Percentiles rank a stretch among this genome's conserved stretches.
phyloP scores from a whole-genome alignment of 2,888 invertebrate species.

The Hirtodrosophila histrioides region DNA sequence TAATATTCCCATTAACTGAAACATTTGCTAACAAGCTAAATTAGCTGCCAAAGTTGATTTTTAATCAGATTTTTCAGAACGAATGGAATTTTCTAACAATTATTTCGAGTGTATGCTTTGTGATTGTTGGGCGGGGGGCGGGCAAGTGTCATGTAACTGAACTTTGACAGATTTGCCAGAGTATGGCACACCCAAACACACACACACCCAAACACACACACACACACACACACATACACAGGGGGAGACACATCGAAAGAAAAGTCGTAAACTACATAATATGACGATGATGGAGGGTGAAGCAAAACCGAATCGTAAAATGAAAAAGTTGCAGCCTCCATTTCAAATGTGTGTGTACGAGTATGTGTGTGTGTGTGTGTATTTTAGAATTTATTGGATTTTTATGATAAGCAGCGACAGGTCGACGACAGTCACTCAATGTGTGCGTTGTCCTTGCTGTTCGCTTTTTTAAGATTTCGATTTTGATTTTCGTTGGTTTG shows the following conservation, averaged over 20 bases:
- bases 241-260: constrained; percentile 32
- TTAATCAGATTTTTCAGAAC: no score
- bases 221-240: constrained; percentile 2
- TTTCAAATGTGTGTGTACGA: constrained; percentile 8
- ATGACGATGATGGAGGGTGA: constrained; percentile 51
- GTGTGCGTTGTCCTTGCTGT: constrained; percentile 2
- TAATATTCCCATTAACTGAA: no score
- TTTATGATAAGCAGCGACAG: constrained; percentile 70
- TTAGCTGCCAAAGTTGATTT: no score
- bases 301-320: constrained; percentile 54
- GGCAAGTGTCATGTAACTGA: constrained; percentile 43
- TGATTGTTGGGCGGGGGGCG: constrained; percentile 13
- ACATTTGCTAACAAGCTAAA: no score
- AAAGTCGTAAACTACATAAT: constrained; percentile 63
- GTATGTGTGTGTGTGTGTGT: constrained; percentile 10
- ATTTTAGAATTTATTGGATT: constrained; percentile 66
- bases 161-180: constrained; percentile 52
- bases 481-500: constrained; percentile 15
- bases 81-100: no score
- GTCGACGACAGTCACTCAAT: constrained; percentile 46
- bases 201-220: constrained; percentile 6
- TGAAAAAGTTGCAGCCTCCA: constrained; percentile 20
- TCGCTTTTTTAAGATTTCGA: constrained; percentile 28
- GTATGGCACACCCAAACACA: constrained; percentile 1
- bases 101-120: constrained; percentile 16